Percentiles rank a stretch among this genome's conserved stretches.
These are phyloP conservation scores for Drosophila algonquin DNA, from an alignment of 2,888 invertebrate genomes.

Conservation along the genomic window DNA sequence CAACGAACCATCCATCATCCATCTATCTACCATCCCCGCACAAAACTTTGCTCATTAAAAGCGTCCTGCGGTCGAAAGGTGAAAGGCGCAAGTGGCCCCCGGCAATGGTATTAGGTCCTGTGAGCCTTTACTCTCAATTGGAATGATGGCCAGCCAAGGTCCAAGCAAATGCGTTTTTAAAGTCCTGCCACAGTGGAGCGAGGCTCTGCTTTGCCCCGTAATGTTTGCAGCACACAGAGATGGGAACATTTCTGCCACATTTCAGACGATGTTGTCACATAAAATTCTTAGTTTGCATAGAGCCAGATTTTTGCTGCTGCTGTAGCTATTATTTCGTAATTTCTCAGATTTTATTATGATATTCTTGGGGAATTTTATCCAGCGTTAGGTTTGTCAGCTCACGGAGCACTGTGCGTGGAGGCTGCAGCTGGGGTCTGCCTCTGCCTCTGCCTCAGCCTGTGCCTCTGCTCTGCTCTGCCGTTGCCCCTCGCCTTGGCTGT, in stretches of 20 bases:
- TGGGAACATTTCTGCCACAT: not conserved
- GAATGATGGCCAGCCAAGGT: constrained; percentile 13
- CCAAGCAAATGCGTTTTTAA: constrained; percentile 50
- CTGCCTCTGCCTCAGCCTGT: not conserved
- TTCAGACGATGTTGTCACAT: no score
- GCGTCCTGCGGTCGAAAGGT: constrained; percentile 41
- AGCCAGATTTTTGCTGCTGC: not conserved
- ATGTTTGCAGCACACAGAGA: not conserved
- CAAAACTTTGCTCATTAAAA: constrained; percentile 56
- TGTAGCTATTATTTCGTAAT: not conserved
- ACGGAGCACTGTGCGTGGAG: not conserved
- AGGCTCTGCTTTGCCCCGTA: not conserved
- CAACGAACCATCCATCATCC: not conserved
- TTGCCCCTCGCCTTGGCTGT: not conserved
- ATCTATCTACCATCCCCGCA: not conserved
- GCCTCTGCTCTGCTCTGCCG: not conserved
- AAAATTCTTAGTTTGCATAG: no score
- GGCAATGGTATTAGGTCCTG: constrained; percentile 41
- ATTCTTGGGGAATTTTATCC: not conserved
- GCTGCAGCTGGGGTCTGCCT: not conserved
- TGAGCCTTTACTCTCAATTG: constrained; percentile 60
- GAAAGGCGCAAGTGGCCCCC: constrained; percentile 47
- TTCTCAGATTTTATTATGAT: not conserved
- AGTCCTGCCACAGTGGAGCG: constrained; percentile 49
- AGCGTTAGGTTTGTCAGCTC: not conserved